Percentiles rank a stretch among this genome's conserved stretches.
phyloP scores from a whole-genome alignment of 2,888 invertebrate species.

The Pterobdella sp. region DNA sequence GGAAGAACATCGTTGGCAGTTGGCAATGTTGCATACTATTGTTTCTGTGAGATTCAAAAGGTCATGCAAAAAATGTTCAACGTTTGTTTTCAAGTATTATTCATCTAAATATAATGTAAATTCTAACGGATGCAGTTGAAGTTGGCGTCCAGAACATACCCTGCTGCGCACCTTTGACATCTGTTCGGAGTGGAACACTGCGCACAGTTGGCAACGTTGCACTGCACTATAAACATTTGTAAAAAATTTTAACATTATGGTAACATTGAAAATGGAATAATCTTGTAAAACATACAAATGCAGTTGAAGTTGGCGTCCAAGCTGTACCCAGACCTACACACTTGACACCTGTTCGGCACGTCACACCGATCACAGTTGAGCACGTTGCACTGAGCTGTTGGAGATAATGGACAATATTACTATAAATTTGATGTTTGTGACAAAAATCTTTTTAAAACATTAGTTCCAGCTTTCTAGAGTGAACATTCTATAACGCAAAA shows the following conservation, averaged over 20 bases:
- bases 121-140: constrained; percentile 10
- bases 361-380: neutral
- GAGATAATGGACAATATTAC: neutral
- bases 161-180: constrained; percentile 9
- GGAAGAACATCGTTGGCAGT: constrained; percentile 15
- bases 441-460: neutral
- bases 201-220: constrained; percentile 25
- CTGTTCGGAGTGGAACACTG: constrained; percentile 13
- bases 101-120: neutral
- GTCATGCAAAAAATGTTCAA: neutral
- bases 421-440: neutral
- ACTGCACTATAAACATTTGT: constrained; percentile 7
- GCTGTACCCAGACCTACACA: constrained; percentile 2
- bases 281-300: constrained; percentile 12
- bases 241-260: neutral
- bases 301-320: constrained; percentile 3
- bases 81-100: constrained; percentile 4
- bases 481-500: neutral
- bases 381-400: constrained; percentile 12
- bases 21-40: constrained; percentile 21
- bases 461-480: too few relatives aligned
- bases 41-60: neutral
- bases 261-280: neutral
- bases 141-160: constrained; percentile 10
- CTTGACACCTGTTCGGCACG: neutral